Percentiles rank a stretch among this genome's conserved stretches.
phyloP scores from a whole-genome alignment of 2,113 vertebrate genomes.

The Silurus asotus region DNA sequence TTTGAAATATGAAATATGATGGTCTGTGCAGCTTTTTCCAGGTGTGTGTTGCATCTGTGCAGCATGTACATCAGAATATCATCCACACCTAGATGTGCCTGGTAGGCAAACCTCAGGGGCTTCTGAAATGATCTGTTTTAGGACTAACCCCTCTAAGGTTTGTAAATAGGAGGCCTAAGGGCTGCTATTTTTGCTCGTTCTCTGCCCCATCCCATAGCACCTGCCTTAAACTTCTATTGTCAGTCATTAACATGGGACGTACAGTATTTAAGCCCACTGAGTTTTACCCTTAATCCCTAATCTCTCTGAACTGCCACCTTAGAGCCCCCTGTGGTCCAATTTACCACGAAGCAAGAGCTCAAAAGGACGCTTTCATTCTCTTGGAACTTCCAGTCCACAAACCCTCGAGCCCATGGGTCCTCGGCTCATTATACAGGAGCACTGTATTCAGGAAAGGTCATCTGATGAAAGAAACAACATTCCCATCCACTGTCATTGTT shows the following conservation, averaged over 20 bases:
- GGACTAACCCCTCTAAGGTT: not conserved
- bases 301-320: not conserved
- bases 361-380: slow-evolving; percentile 3
- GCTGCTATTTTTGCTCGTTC: not conserved
- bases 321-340: slow-evolving; percentile 10
- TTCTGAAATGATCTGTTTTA: too few relatives aligned
- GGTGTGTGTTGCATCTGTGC: too few relatives aligned
- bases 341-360: slow-evolving; percentile 6
- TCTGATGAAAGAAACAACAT: not conserved
- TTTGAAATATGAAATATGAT: too few relatives aligned
- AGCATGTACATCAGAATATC: too few relatives aligned
- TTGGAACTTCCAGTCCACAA: slow-evolving; percentile 8
- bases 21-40: too few relatives aligned
- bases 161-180: too few relatives aligned
- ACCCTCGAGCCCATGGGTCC: slow-evolving; percentile 9
- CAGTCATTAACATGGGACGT: not conserved
- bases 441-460: not conserved
- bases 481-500: not conserved
- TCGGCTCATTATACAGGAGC: not conserved
- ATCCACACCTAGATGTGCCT: too few relatives aligned
- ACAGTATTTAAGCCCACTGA: not conserved
- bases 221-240: not conserved
- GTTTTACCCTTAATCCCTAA: not conserved
- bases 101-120: too few relatives aligned
- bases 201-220: not conserved